Percentiles rank a stretch among this genome's conserved stretches.
Evolutionary conservation across 2,888 invertebrate species (phyloP).

Genomic region (Nomada fabriciana): DNA sequence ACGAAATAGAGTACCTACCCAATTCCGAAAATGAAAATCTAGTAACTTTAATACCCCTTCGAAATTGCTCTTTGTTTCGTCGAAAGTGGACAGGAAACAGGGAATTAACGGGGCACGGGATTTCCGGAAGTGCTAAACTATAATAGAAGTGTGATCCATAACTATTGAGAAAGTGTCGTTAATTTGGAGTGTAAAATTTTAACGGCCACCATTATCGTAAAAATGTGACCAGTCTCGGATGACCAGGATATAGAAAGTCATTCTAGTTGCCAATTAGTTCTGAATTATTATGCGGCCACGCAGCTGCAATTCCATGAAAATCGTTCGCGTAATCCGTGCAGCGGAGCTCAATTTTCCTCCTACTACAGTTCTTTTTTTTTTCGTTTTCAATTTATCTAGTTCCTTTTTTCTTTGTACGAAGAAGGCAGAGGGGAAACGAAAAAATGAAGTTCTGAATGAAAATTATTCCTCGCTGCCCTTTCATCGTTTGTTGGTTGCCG

Average conservation of each 20-base stretch:
- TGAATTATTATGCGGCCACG: conserved; percentile 57
- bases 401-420: background rate
- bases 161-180: conserved; percentile 24
- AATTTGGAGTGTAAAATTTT: conserved; percentile 30
- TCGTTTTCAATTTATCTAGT: background rate
- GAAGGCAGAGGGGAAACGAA: background rate
- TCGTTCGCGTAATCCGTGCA: conserved; percentile 53
- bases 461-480: conserved; percentile 14
- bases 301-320: conserved; percentile 58
- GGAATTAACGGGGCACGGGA: too few species aligned
- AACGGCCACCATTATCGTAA: conserved; percentile 36
- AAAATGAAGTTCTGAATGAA: conserved; percentile 8
- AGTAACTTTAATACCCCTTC: too few species aligned
- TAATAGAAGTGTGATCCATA: conserved; percentile 12
- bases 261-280: conserved; percentile 60
- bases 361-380: too few species aligned
- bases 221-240: conserved; percentile 23
- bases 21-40: too few species aligned
- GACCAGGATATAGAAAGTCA: conserved; percentile 42
- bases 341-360: background rate
- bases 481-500: background rate
- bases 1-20: too few species aligned
- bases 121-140: too few species aligned
- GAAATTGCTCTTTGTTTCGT: too few species aligned
- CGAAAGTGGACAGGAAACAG: too few species aligned